phyloP scores from a whole-genome alignment of 2,113 vertebrate genomes.

The Neolamprologus variostigma region DNA sequence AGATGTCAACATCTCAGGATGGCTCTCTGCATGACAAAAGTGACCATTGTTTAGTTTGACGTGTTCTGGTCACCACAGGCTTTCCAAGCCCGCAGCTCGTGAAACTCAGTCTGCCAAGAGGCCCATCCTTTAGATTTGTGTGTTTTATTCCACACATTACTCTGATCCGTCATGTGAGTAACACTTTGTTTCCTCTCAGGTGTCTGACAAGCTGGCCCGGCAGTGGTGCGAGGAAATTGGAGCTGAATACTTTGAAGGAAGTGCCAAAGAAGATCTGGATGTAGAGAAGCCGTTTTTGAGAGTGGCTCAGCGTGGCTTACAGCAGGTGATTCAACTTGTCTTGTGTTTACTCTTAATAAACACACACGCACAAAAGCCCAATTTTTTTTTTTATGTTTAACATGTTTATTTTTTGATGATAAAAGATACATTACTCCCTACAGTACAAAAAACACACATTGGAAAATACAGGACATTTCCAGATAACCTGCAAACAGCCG shows the following conservation, averaged over 20 bases:
- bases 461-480: conserved; percentile 72
- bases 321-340: background rate
- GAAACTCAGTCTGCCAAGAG: background rate
- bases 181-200: background rate
- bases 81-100: background rate
- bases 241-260: conserved; percentile 57
- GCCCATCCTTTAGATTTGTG: background rate
- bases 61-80: background rate
- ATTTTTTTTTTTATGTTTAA: conserved; percentile 40
- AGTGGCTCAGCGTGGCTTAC: conserved; percentile 9
- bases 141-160: background rate
- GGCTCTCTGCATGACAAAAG: background rate
- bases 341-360: background rate
- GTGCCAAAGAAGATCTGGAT: conserved; percentile 45
- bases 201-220: conserved; percentile 10
- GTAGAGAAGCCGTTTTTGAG: conserved; percentile 40
- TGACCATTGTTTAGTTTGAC: background rate
- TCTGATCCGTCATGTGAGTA: background rate
- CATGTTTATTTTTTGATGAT: conserved; percentile 73
- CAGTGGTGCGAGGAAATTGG: conserved; percentile 41
- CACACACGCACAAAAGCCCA: background rate
- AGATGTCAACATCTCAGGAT: background rate
- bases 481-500: conserved; percentile 66
- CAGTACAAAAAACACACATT: conserved; percentile 72
- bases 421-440: conserved; percentile 73